Conservation (phyloP, 2,113 vertebrate genomes). For the Psilopsiagon aurifrons region DNA sequence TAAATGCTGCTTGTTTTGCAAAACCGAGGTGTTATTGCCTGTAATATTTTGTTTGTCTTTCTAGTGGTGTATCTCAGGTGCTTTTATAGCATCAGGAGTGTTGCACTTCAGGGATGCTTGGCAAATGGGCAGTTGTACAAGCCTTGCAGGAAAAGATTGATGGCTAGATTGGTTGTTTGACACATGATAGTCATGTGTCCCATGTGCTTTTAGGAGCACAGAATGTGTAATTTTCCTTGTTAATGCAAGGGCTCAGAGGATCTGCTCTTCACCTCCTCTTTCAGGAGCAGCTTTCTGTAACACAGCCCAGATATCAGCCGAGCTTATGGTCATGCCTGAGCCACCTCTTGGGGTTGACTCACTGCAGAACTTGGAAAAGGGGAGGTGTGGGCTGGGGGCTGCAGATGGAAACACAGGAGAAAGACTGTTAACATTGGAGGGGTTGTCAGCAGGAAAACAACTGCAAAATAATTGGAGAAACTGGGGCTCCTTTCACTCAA, state of each 20-base stretch:
- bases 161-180: neutral
- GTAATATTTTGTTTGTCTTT: neutral
- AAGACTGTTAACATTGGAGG: neutral
- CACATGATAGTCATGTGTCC: neutral
- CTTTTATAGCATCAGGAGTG: neutral
- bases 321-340: neutral
- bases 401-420: neutral
- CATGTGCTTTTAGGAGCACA: neutral
- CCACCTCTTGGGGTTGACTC: neutral
- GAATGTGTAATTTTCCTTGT: neutral
- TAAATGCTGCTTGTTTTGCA: neutral
- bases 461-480: neutral
- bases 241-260: neutral
- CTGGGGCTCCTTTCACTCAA: neutral
- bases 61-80: neutral
- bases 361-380: neutral
- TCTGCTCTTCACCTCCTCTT: neutral
- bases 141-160: neutral
- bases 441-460: neutral
- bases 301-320: neutral
- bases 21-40: neutral
- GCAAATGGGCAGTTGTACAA: neutral
- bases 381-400: neutral
- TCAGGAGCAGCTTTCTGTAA: slow-evolving; percentile 30
- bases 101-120: fast-evolving